Conservation (phyloP, 2,888 invertebrate species). For the Oscheius sp. region DNA sequence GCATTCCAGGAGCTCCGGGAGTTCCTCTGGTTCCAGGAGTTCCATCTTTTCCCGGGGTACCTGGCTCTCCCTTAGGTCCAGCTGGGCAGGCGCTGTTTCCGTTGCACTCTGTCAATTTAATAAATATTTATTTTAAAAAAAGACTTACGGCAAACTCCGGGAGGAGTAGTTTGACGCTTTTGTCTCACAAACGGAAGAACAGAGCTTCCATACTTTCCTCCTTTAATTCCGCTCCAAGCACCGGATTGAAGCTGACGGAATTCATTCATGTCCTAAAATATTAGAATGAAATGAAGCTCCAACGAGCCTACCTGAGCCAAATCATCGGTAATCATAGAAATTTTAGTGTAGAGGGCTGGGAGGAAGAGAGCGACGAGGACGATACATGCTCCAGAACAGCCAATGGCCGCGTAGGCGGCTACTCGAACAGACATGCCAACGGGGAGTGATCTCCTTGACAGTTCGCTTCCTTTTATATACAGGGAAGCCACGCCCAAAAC, state of each 20-base stretch:
- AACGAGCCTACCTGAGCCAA: constrained; percentile 34
- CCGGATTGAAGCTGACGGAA: constrained; percentile 12
- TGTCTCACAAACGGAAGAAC: constrained; percentile 52
- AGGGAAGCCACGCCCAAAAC: background rate
- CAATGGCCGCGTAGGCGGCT: constrained; percentile 58
- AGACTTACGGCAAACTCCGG: constrained; percentile 42
- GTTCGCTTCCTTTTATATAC: background rate
- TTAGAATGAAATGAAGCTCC: background rate
- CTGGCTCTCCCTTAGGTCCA: constrained; percentile 48
- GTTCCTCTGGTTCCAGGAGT: constrained; percentile 51
- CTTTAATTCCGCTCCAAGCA: constrained; percentile 28
- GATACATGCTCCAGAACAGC: constrained; percentile 48
- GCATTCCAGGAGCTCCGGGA: constrained; percentile 51
- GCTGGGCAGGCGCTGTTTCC: constrained; percentile 54
- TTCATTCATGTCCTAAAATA: constrained; percentile 24
- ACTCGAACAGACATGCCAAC: constrained; percentile 50
- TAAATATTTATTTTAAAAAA: no score
- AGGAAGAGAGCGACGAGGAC: constrained; percentile 50
- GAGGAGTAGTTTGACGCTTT: constrained; percentile 52
- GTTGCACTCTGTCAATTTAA: constrained; percentile 47
- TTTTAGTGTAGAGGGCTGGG: constrained; percentile 52
- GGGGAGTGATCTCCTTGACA: no score
- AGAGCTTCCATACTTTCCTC: constrained; percentile 47
- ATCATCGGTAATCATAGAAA: constrained; percentile 52
- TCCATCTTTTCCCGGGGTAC: constrained; percentile 54